Conservation (phyloP, 2,797 vertebrate genomes). For the Arnoldichthys spilopterus region DNA sequence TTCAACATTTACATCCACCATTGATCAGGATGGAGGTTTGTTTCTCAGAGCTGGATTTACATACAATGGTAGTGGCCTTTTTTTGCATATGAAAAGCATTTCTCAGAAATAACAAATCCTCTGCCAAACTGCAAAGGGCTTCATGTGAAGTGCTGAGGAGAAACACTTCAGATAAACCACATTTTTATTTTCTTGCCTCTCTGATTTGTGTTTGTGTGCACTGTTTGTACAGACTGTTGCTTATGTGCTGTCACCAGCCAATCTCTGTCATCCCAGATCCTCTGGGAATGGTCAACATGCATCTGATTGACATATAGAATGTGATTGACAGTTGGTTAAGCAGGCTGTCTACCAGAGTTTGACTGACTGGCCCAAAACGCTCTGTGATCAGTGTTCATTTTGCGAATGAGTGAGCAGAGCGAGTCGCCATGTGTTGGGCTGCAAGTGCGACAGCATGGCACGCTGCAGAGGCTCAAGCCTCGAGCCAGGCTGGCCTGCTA, state of each 20-base stretch:
- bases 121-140: conserved; percentile 6
- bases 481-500: conserved; percentile 1
- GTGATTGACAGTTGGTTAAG: conserved; percentile 19
- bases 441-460: conserved; percentile 27
- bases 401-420: conserved; percentile 22
- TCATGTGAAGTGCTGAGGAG: neutral
- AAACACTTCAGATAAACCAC: neutral
- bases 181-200: neutral
- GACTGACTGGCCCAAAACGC: conserved; percentile 16
- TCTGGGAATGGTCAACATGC: neutral
- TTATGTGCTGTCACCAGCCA: neutral
- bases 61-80: conserved; percentile 37
- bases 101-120: conserved; percentile 17
- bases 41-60: conserved; percentile 42
- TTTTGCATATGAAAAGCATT: conserved; percentile 14
- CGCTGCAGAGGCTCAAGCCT: neutral
- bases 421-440: conserved; percentile 37
- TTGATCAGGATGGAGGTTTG: conserved; percentile 45
- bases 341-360: conserved; percentile 1
- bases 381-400: conserved; percentile 31
- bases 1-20: conserved; percentile 47
- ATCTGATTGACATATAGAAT: conserved; percentile 1
- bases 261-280: neutral
- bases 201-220: conserved; percentile 11
- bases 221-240: neutral